Percentiles rank a stretch among this genome's conserved stretches.
Conservation (phyloP, 2,797 vertebrate genomes). For the Rhinogobio ventralis region DNA sequence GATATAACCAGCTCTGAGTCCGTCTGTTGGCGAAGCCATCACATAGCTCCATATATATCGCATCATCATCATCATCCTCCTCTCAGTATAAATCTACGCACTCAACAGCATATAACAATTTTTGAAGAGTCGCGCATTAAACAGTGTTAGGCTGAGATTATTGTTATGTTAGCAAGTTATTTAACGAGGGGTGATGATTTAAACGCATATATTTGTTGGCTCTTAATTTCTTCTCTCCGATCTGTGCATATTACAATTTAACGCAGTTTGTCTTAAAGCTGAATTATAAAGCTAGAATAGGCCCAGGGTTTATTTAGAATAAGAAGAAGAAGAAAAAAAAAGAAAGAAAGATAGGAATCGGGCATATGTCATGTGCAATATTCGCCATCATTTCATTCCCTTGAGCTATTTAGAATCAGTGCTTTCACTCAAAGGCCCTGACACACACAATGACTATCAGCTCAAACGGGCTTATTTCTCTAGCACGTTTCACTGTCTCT, state of each 20-base stretch:
- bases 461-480: constrained; percentile 43
- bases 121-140: constrained; percentile 82
- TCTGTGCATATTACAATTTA: constrained; percentile 1
- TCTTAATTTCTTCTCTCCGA: neutral
- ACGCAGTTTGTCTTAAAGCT: neutral
- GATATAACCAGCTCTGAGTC: constrained; percentile 4
- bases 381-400: constrained; percentile 55
- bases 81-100: neutral
- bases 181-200: constrained; percentile 70
- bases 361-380: constrained; percentile 59
- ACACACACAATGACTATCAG: constrained; percentile 56
- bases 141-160: constrained; percentile 82
- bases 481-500: constrained; percentile 28
- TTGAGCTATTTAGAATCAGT: constrained; percentile 58
- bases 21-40: neutral
- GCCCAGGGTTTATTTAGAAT: constrained; percentile 33
- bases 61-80: neutral
- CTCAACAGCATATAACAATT: neutral
- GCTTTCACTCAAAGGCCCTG: constrained; percentile 58
- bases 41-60: constrained; percentile 14
- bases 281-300: neutral
- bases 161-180: constrained; percentile 80
- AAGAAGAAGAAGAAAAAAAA: neutral
- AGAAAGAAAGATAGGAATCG: constrained; percentile 34
- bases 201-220: constrained; percentile 16